Evolutionary conservation across 1,140 invertebrate species (phyloP).

Genomic region (Drosophila erecta): DNA sequence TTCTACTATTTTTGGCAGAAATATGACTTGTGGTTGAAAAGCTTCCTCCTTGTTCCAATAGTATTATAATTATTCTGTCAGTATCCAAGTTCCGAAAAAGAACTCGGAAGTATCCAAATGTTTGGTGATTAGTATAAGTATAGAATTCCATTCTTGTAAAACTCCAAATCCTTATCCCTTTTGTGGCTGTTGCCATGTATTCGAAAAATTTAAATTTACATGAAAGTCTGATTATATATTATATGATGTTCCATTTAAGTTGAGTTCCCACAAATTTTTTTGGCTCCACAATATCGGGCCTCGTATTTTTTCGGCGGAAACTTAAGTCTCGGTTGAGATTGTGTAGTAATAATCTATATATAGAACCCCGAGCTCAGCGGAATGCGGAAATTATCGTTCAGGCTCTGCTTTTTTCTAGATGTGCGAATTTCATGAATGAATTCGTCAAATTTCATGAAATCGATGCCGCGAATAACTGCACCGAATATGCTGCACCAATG

Average conservation of each 20-base stretch:
- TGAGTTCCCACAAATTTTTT: too few species aligned
- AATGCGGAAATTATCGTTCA: constrained; percentile 67
- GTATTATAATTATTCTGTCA: too few species aligned
- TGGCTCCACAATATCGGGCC: too few species aligned
- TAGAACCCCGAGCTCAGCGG: constrained; percentile 16
- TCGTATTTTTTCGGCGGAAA: constrained; percentile 26
- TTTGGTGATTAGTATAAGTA: too few species aligned
- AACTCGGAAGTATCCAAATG: too few species aligned
- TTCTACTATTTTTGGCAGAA: background rate
- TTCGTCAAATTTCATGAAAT: constrained; percentile 56
- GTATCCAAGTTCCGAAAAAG: too few species aligned
- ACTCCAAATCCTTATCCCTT: too few species aligned
- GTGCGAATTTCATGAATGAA: constrained; percentile 66
- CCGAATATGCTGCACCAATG: constrained; percentile 59
- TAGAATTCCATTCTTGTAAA: too few species aligned
- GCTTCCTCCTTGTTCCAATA: background rate
- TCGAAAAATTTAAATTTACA: too few species aligned
- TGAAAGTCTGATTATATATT: too few species aligned
- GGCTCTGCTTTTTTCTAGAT: constrained; percentile 10
- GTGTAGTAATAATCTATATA: constrained; percentile 5
- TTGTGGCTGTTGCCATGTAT: too few species aligned
- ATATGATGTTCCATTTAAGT: background rate
- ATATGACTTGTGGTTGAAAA: background rate
- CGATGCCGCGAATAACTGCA: constrained; percentile 52
- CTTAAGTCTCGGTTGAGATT: constrained; percentile 32